Base-by-base conservation (phyloP, 2,888 invertebrate genomes). In the Nipponacmea schrenckii region DNA sequence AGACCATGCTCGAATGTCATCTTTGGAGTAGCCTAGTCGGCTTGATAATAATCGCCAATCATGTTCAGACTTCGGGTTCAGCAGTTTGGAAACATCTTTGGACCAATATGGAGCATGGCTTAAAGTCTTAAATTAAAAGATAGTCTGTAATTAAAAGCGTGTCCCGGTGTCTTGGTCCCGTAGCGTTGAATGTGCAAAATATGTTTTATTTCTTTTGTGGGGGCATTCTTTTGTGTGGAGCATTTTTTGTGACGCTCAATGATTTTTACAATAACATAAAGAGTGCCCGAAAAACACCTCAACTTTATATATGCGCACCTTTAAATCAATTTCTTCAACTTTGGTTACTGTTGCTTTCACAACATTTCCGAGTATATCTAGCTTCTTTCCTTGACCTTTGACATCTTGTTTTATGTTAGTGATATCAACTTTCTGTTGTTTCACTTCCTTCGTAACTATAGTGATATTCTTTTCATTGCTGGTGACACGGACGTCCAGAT, bases 61-160 rank as follows among this genome's bases (percentile, higher is more conserved):
- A 71, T 81, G 78, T 20, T 84, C 82, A 65, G 75, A 64, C 27
- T 76, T 69, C 7, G 82, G 81, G 71, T 87, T 87, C 75, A 88
- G 74, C 50, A 88, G 79, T 71, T 80, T 82, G 62, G 86, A 81
- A 2, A 88, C 80, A 65, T 87, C 85, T 68, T 83, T 78, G 7
- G 86, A 83, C 87, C 87, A 88, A 67, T 76, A 81, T 8, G 88
- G 88, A 14, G 87, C 87, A 79, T 86, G 84, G 64, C 82, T 83
- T 71, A 87, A 74, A 26, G 87, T 87, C 87, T 87, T 73, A 39
- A 46, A n/a, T 12, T 24, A 56, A 56, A 39, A 39, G 8, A 39
- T 39, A 39, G 39, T 10, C 39, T 10, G 4, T 39, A 39, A 39
- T 39, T 10, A 39, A 39, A 10, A n/a, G n/a, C n/a, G n/a, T n/a